A percentile compares a stretch with the other conserved stretches of the same genome.
phyloP scores from a whole-genome alignment of 2,113 vertebrate species.

The Brachyistius frenatus region DNA sequence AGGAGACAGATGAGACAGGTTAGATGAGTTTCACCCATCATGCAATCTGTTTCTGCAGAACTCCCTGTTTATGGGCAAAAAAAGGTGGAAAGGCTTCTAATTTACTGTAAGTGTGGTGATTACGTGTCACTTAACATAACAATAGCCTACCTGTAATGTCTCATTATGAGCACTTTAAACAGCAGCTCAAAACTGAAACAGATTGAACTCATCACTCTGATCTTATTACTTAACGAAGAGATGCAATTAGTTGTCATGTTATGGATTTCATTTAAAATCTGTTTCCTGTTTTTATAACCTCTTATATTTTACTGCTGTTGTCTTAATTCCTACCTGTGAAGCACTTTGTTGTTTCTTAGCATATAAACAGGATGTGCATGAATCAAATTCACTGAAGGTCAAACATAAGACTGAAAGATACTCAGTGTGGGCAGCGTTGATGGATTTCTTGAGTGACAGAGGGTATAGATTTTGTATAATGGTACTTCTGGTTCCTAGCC shows the following conservation, averaged over 20 bases:
- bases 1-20: slow-evolving; percentile 21
- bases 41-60: not conserved
- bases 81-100: not conserved
- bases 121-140: slow-evolving; percentile 13
- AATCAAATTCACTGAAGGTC: slow-evolving; percentile 12
- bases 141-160: not conserved
- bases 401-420: not conserved
- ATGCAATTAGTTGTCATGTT: not conserved
- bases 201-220: slow-evolving; percentile 13
- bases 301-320: not conserved
- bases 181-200: slow-evolving; percentile 17
- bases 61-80: not conserved
- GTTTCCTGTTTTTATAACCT: slow-evolving; percentile 1
- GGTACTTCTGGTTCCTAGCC: too few relatives aligned
- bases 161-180: not conserved
- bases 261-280: not conserved
- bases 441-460: not conserved
- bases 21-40: slow-evolving; percentile 19
- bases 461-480: not conserved
- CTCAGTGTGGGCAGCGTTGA: not conserved
- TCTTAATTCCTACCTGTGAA: not conserved
- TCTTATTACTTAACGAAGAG: slow-evolving; percentile 25
- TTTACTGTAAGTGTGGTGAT: not conserved
- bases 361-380: not conserved
- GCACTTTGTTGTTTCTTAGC: not conserved